Percentiles rank a stretch among this genome's conserved stretches.
phyloP scores from a whole-genome alignment of 2,888 invertebrate genomes.

The Elaeidobius kamerunicus region DNA sequence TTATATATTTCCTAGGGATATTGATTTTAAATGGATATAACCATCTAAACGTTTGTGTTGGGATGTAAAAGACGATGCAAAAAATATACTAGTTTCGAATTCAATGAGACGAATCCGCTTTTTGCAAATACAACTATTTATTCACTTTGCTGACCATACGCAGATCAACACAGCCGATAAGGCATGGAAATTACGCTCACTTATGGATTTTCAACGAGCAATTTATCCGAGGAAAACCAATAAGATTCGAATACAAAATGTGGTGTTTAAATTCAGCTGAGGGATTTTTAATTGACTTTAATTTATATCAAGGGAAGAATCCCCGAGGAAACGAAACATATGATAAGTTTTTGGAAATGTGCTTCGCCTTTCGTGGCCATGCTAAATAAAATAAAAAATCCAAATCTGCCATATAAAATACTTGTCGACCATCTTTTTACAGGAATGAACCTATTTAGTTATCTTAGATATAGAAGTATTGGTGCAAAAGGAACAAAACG shows the following conservation, averaged over 20 bases:
- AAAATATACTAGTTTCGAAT: conserved; percentile 4
- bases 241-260: not conserved
- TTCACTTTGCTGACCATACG: conserved; percentile 4
- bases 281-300: not conserved
- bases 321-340: not conserved
- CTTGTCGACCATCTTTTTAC: no score
- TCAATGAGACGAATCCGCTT: conserved; percentile 6
- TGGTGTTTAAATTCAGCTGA: not conserved
- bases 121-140: conserved; percentile 1
- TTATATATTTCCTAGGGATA: conserved; percentile 3
- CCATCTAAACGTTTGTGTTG: no score
- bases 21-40: conserved; percentile 8
- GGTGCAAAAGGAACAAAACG: no score
- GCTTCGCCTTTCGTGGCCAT: no score
- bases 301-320: no score
- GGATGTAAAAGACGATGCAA: conserved; percentile 2
- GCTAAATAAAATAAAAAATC: no score
- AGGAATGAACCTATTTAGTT: no score
- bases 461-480: no score
- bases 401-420: not conserved
- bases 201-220: not conserved
- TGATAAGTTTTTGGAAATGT: not conserved
- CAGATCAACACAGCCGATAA: conserved; percentile 1
- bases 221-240: no score
- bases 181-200: conserved; percentile 1